Evolutionary conservation across 2,797 vertebrate species (phyloP), one percentile per base, ranked within the genome.

Genomic region (Onychomys arenicola): DNA sequence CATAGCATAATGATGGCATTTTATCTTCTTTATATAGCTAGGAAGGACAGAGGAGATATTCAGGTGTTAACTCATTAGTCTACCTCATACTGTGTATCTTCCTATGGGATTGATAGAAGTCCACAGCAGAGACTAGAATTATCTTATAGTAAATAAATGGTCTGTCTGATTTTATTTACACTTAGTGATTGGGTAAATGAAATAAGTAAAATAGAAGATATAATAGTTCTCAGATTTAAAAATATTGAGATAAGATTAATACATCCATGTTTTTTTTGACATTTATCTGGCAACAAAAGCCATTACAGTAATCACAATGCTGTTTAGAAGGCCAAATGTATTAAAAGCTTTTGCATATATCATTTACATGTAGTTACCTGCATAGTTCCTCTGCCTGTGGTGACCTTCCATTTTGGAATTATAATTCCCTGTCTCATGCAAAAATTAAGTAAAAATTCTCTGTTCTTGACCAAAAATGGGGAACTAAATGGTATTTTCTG

Each of bases 261-360:
- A 90, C 75, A 37, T 87, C 73, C 59, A 83, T 46, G n/a, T n/a
- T 91, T 96, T 97, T 71, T 34, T 61, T 91, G 87, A 95, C 83
- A 94, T 93, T 96, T 93, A 84, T 96, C 89, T 97, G 75, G 49
- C 87, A 97, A 69, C 57, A 84, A 69, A 75, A 97, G 81, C 11
- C 67, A 89, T 96, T 97, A 92, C 86, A 96, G 49, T 94, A 83
- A n/a, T 96, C 89, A 96, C 46, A n/a, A 87, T 77, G 21, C 71
- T 95, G 92, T 90, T 89, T 46, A 76, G 63, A 95, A 78, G 21
- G 23, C 23, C 71, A n/a, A 67, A 65, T 89, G 69, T 93, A 93
- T 90, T 71, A 89, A 59, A 95, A 91, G 82, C 9, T 81, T 93
- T 96, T 95, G 71, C 5, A 89, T 19, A 94, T 52, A 83, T 95